A percentile compares a stretch with the other conserved stretches of the same genome.
Conservation (phyloP, 2,888 invertebrate genomes). For the Hydropsyche betteni region DNA sequence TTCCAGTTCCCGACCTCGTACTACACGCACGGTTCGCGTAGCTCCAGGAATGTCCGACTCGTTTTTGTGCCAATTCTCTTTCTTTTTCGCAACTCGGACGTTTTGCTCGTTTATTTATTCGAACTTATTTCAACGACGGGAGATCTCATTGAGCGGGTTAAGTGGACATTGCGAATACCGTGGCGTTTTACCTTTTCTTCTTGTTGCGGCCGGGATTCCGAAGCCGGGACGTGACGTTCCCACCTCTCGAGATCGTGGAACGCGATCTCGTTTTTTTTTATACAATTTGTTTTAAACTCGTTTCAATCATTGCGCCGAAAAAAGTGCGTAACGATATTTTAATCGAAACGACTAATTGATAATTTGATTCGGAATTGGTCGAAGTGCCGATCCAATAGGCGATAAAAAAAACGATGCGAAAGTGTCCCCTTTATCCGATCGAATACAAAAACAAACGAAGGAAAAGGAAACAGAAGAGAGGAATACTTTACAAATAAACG, state of each 20-base stretch:
- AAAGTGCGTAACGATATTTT: conserved; percentile 16
- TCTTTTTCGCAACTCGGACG: conserved; percentile 5
- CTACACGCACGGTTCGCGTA: conserved; percentile 28
- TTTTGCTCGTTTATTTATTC: background rate
- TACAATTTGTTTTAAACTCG: conserved; percentile 10
- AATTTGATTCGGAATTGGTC: background rate
- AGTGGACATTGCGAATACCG: conserved; percentile 42
- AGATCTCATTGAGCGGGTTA: conserved; percentile 41
- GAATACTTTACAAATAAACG: conserved; percentile 46
- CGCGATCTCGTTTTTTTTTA: background rate
- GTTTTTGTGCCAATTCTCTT: conserved; percentile 37
- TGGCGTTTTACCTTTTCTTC: background rate
- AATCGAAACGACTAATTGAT: background rate
- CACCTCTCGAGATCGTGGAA: conserved; percentile 40
- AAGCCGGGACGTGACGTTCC: conserved; percentile 48
- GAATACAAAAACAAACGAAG: conserved; percentile 36
- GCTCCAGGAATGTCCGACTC: conserved; percentile 27
- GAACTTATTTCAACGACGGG: conserved; percentile 2
- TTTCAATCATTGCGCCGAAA: conserved; percentile 9
- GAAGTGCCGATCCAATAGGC: background rate
- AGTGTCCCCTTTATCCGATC: conserved; percentile 21
- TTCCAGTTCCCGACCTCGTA: conserved; percentile 27
- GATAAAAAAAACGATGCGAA: background rate
- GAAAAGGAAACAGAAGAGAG: conserved; percentile 20
- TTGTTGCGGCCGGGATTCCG: conserved; percentile 26